Conservation (phyloP, 37 sponge, comb jelly and placozoan genomes). For the Cladorhizidae sp. region DNA sequence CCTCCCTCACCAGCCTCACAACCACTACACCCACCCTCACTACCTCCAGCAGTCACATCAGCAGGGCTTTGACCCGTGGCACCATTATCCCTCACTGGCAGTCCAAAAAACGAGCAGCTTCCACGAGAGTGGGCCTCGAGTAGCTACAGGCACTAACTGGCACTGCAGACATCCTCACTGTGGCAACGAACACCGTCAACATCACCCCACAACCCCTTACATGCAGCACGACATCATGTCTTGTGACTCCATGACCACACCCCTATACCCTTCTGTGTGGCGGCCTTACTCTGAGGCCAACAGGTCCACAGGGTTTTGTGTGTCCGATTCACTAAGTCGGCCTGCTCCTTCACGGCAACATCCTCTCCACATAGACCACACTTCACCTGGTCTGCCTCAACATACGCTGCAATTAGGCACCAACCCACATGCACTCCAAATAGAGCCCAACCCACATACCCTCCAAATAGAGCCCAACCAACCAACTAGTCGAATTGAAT, state of each 20-base stretch:
- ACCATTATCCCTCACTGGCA: too few relatives aligned
- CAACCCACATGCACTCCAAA: too few relatives aligned
- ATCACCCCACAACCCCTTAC: not conserved
- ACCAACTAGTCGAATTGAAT: not conserved
- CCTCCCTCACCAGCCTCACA: not conserved
- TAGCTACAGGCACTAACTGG: not conserved
- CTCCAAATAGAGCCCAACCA: not conserved
- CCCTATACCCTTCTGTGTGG: conserved; percentile 37
- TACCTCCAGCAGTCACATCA: not conserved
- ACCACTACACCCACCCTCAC: not conserved
- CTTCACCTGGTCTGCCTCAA: not conserved
- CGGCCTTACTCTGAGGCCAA: conserved; percentile 32
- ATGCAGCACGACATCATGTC: conserved; percentile 14
- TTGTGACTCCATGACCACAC: conserved; percentile 20
- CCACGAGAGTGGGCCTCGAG: too few relatives aligned
- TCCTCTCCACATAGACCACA: conserved; percentile 3
- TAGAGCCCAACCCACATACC: conserved; percentile 6
- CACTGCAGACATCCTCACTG: not conserved
- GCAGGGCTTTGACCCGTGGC: too few relatives aligned
- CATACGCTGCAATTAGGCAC: not conserved
- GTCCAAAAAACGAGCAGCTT: too few relatives aligned
- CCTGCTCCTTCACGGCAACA: not conserved
- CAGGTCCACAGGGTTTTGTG: conserved; percentile 19
- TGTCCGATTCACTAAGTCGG: conserved; percentile 19
- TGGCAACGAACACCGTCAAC: too few relatives aligned